Percentiles rank a stretch among this genome's conserved stretches.
Conservation (phyloP, 2,113 vertebrate species). For the Cinclus cinclus region DNA sequence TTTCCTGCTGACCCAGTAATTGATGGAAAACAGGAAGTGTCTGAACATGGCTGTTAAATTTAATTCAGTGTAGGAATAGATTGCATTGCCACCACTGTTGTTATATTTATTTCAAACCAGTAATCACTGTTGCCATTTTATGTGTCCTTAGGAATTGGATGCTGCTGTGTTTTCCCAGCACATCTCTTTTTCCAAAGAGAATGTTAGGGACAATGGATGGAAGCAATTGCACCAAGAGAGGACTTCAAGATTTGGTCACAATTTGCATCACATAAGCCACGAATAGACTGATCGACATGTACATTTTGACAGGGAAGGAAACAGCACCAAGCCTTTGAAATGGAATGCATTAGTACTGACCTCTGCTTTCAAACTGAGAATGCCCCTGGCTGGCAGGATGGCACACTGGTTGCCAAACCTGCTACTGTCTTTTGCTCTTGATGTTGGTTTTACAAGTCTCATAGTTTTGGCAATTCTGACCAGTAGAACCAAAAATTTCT, state of each 20-base stretch:
- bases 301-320: background rate
- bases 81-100: slow-evolving; percentile 3
- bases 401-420: background rate
- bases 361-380: background rate
- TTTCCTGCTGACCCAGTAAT: slow-evolving; percentile 61
- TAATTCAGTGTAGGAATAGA: slow-evolving; percentile 51
- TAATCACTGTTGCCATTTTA: slow-evolving; percentile 43
- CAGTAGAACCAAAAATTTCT: background rate
- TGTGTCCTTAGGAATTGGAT: background rate
- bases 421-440: background rate
- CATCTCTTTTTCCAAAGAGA: background rate
- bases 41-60: slow-evolving; percentile 54
- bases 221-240: background rate
- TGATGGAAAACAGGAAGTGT: slow-evolving; percentile 45
- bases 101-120: slow-evolving; percentile 57
- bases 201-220: background rate
- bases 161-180: background rate
- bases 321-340: background rate
- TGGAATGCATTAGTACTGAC: background rate
- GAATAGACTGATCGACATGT: background rate
- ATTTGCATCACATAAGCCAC: background rate
- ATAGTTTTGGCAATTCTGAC: background rate
- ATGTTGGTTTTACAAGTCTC: background rate
- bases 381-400: background rate
- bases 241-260: background rate